A percentile compares a stretch with the other conserved stretches of the same genome.
These are phyloP conservation scores for Macaca nemestrina DNA, from an alignment of 2,113 vertebrate species.

Conservation along the genomic window DNA sequence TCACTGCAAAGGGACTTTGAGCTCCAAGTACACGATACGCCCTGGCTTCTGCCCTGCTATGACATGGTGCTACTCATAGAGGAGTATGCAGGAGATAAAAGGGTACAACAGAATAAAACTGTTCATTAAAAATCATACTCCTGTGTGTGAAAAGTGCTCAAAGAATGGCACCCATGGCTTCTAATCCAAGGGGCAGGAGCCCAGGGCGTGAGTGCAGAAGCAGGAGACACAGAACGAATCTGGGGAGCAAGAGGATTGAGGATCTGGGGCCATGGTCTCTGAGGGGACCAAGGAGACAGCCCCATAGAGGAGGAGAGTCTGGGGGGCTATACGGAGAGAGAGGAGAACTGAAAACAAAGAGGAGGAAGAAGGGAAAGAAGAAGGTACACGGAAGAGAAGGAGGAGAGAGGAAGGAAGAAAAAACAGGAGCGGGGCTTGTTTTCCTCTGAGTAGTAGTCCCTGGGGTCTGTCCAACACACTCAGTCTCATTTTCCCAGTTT, in stretches of 20 bases:
- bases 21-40: neutral
- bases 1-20: neutral
- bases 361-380: neutral
- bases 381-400: neutral
- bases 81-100: neutral
- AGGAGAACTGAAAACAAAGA: neutral
- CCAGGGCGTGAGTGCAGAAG: accelerated
- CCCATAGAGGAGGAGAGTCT: neutral
- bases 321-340: neutral
- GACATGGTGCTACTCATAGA: neutral
- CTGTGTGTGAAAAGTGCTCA: neutral
- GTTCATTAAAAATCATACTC: neutral
- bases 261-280: neutral
- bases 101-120: neutral
- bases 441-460: neutral
- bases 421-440: neutral
- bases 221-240: accelerated
- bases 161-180: neutral
- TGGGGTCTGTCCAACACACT: neutral
- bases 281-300: neutral
- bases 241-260: neutral
- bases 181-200: neutral
- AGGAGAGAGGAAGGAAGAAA: neutral
- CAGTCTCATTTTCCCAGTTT: neutral
- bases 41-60: neutral